Conservation (phyloP, 2,113 vertebrate species). For the Nasalis larvatus region DNA sequence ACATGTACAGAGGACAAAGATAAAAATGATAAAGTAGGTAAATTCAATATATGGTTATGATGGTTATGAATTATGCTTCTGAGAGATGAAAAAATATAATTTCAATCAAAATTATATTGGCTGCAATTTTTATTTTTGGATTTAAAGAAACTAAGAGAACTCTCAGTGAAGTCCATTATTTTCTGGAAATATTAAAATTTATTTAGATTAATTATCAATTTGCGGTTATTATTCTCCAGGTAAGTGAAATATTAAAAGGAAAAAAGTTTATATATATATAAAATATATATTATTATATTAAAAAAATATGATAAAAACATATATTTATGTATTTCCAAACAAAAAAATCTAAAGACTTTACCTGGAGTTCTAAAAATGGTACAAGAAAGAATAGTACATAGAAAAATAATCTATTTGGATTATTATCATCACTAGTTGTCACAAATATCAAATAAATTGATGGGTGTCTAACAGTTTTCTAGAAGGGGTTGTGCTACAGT, state of each 20-base stretch:
- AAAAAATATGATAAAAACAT: neutral
- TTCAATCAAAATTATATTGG: neutral
- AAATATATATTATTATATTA: neutral
- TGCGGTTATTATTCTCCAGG: neutral
- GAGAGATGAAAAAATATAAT: neutral
- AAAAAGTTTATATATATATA: neutral
- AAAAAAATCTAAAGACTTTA: neutral
- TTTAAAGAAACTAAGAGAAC: neutral
- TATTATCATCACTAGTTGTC: neutral
- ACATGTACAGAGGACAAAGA: neutral
- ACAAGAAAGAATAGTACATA: neutral
- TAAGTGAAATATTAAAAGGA: constrained; percentile 15
- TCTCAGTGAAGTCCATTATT: neutral
- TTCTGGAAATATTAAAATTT: constrained; percentile 35
- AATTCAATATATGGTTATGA: neutral
- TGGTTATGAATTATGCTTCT: neutral
- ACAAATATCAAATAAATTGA: neutral
- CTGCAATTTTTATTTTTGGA: neutral
- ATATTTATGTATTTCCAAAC: neutral
- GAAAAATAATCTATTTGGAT: neutral
- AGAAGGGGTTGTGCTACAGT: neutral
- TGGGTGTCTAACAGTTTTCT: neutral
- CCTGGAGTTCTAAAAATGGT: too few relatives aligned
- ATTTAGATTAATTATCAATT: neutral
- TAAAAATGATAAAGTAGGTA: neutral